Conservation (phyloP, 92 coral and sea anemone genomes). For the Epizoanthus scotinus region DNA sequence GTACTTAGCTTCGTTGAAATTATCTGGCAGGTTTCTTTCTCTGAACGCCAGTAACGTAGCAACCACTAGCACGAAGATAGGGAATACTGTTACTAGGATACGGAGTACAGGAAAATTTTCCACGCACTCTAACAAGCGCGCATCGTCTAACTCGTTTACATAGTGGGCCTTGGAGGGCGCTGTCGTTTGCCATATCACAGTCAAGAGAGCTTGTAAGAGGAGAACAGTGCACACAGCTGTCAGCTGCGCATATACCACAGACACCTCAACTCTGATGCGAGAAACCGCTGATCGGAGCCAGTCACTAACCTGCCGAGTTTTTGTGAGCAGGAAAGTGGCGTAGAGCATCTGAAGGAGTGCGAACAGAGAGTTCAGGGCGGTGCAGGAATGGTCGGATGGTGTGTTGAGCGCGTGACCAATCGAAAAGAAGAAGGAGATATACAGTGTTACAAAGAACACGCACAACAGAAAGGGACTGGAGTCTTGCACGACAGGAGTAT, state of each 20-base stretch:
- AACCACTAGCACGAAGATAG: slow-evolving; percentile 63
- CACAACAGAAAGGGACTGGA: slow-evolving; percentile 62
- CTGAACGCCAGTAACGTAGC: slow-evolving; percentile 83
- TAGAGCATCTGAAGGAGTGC: slow-evolving; percentile 52
- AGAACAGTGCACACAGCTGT: slow-evolving; percentile 49
- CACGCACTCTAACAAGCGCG: slow-evolving; percentile 84
- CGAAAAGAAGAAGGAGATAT: slow-evolving; percentile 56
- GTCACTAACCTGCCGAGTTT: slow-evolving; percentile 66
- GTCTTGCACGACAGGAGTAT: slow-evolving; percentile 69
- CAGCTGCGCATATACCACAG: slow-evolving; percentile 50
- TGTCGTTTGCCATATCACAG: slow-evolving; percentile 71
- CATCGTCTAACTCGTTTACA: slow-evolving; percentile 62
- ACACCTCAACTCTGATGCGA: slow-evolving; percentile 49
- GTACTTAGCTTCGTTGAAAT: slow-evolving; percentile 89
- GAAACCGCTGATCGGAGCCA: slow-evolving; percentile 65
- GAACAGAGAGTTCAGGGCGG: slow-evolving; percentile 49
- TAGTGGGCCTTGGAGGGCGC: slow-evolving; percentile 56
- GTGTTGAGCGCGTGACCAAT: slow-evolving; percentile 53
- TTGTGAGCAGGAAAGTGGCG: slow-evolving; percentile 72
- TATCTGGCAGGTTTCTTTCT: slow-evolving; percentile 78
- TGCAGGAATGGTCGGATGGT: slow-evolving; percentile 70
- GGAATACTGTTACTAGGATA: slow-evolving; percentile 70
- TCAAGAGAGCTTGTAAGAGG: slow-evolving; percentile 60
- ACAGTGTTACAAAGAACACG: slow-evolving; percentile 57
- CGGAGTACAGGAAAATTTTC: slow-evolving; percentile 62